Percentiles rank a stretch among this genome's conserved stretches.
These are phyloP conservation scores for Armadillidium nasatum DNA, from an alignment of 1,140 invertebrate genomes.

Conservation along the genomic window DNA sequence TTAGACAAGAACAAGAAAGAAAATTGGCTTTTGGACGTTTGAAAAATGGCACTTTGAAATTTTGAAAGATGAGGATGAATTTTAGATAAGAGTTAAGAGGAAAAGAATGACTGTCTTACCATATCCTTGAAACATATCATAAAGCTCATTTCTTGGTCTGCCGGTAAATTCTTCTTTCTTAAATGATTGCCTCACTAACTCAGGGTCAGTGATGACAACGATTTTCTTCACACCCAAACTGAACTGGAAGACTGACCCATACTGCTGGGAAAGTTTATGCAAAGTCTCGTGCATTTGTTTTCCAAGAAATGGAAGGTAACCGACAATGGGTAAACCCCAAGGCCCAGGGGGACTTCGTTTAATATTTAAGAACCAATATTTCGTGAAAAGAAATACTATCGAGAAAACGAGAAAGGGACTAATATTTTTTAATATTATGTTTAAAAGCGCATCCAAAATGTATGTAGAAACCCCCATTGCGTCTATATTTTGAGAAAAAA, in stretches of 20 bases:
- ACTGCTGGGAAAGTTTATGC: conserved; percentile 62
- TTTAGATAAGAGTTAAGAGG: background rate
- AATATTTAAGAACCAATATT: background rate
- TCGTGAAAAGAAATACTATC: background rate
- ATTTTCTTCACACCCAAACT: conserved; percentile 71
- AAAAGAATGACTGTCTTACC: conserved; percentile 62
- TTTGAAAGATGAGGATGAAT: too few species aligned
- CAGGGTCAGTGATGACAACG: conserved; percentile 78
- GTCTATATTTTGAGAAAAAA: background rate
- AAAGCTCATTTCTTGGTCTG: conserved; percentile 72
- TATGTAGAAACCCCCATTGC: background rate
- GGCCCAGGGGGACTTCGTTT: conserved; percentile 66
- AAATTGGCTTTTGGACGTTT: too few species aligned
- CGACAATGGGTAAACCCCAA: conserved; percentile 73
- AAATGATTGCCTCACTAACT: conserved; percentile 76
- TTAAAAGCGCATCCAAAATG: background rate
- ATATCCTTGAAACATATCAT: conserved; percentile 77
- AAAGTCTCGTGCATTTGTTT: conserved; percentile 71
- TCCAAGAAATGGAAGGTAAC: conserved; percentile 73
- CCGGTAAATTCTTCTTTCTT: conserved; percentile 76
- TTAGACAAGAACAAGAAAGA: too few species aligned
- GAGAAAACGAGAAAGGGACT: background rate
- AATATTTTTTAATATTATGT: background rate
- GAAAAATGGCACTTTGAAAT: too few species aligned
- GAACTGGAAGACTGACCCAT: conserved; percentile 79